Percentiles rank a stretch among this genome's conserved stretches.
phyloP scores from a whole-genome alignment of 1,140 invertebrate genomes.

The Pachypeltis micranthus region DNA sequence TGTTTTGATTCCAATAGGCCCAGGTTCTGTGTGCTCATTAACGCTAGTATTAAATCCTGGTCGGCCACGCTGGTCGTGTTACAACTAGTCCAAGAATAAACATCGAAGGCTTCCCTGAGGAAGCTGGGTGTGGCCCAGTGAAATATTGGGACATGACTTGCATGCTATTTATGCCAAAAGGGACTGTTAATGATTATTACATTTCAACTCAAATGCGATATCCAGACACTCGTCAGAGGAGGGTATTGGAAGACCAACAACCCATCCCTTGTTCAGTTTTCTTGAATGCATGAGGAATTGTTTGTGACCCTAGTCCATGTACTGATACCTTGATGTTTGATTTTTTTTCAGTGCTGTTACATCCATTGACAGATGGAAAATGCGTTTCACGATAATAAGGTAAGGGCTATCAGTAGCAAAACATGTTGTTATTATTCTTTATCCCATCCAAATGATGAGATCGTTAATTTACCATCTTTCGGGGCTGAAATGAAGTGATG shows the following conservation, averaged over 20 bases:
- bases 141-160: too few species aligned
- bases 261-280: not conserved
- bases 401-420: not conserved
- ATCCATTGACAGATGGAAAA: not conserved
- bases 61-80: too few species aligned
- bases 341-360: not conserved
- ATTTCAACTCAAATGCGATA: too few species aligned
- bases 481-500: not conserved
- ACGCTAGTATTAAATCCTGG: too few species aligned
- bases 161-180: too few species aligned
- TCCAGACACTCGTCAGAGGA: too few species aligned
- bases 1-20: too few species aligned
- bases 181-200: too few species aligned
- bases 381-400: not conserved
- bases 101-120: too few species aligned
- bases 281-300: not conserved
- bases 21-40: too few species aligned
- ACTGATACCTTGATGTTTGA: not conserved
- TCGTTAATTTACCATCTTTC: conserved; percentile 12
- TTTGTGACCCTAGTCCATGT: not conserved
- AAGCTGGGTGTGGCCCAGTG: too few species aligned
- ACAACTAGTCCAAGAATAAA: too few species aligned
- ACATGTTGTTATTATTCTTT: not conserved
- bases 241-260: not conserved
- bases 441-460: conserved; percentile 18